These are phyloP conservation scores for Paraplagusia blochii DNA, from an alignment of 2,113 vertebrate species.

Conservation along the genomic window DNA sequence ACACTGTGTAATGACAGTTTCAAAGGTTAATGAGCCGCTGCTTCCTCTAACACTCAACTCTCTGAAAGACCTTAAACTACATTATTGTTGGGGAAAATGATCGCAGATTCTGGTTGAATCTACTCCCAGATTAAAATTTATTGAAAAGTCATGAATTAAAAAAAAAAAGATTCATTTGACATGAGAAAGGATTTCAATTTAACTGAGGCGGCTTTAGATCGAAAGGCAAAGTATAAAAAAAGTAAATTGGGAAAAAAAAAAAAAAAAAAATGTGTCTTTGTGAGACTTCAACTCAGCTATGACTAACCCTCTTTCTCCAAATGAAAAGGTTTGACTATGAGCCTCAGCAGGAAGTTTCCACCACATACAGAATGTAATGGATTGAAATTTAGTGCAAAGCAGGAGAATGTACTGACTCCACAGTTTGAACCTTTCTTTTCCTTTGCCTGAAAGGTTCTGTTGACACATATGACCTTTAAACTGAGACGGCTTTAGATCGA, in stretches of 20 bases:
- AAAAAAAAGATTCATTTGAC: too few relatives aligned
- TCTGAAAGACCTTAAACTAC: slow-evolving; percentile 17
- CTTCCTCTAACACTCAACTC: slow-evolving; percentile 17
- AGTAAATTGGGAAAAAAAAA: not conserved
- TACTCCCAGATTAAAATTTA: slow-evolving; percentile 7
- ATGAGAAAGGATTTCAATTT: slow-evolving; percentile 20
- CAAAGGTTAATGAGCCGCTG: slow-evolving; percentile 64
- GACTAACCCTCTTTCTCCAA: slow-evolving; percentile 5
- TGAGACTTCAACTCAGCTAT: slow-evolving; percentile 10
- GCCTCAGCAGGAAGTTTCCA: not conserved
- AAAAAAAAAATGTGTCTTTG: not conserved
- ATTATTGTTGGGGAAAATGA: slow-evolving; percentile 19
- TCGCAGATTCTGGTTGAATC: not conserved
- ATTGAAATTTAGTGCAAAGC: not conserved
- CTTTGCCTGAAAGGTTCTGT: not conserved
- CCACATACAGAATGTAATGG: not conserved
- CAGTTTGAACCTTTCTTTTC: not conserved
- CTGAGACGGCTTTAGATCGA: slow-evolving; percentile 10
- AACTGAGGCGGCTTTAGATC: slow-evolving; percentile 9
- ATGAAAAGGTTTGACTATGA: slow-evolving; percentile 8
- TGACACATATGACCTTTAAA: not conserved
- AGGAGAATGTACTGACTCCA: not conserved
- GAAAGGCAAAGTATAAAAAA: slow-evolving; percentile 4
- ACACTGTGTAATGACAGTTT: slow-evolving; percentile 44
- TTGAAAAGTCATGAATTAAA: slow-evolving; percentile 2